Conservation (phyloP, 1,140 invertebrate genomes). For the Nebria ingens region DNA sequence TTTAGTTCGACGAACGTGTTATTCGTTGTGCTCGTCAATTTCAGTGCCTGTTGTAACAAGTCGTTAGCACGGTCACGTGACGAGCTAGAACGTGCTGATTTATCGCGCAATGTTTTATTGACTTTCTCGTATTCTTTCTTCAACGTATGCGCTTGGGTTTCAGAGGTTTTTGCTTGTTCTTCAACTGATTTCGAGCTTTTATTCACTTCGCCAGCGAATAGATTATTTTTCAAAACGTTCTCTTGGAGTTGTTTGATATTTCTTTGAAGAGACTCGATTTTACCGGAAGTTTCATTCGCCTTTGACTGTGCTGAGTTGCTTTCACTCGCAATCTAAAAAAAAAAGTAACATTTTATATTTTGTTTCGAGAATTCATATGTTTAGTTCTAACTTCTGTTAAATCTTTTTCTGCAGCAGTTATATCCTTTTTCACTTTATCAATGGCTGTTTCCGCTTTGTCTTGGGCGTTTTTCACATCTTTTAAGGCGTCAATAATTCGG, state of each 20-base stretch:
- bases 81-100: constrained; percentile 48
- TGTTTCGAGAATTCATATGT: not conserved
- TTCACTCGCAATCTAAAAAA: constrained; percentile 46
- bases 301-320: constrained; percentile 62
- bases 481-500: constrained; percentile 44
- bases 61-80: constrained; percentile 61
- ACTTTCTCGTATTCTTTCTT: constrained; percentile 48
- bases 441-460: constrained; percentile 67
- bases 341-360: constrained; percentile 12
- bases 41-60: constrained; percentile 61
- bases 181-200: constrained; percentile 41
- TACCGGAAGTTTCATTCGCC: constrained; percentile 57
- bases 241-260: constrained; percentile 62
- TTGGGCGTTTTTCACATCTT: constrained; percentile 66
- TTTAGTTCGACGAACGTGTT: constrained; percentile 62
- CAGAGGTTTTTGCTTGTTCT: constrained; percentile 35
- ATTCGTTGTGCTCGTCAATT: constrained; percentile 63
- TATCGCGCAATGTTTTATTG: constrained; percentile 44
- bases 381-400: constrained; percentile 39
- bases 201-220: constrained; percentile 45
- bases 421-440: constrained; percentile 66
- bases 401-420: constrained; percentile 62
- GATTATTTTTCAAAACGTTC: constrained; percentile 64
- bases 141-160: constrained; percentile 35
- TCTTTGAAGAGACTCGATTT: constrained; percentile 54